Conservation (phyloP, 1,140 invertebrate species). For the Megathymus violae region DNA sequence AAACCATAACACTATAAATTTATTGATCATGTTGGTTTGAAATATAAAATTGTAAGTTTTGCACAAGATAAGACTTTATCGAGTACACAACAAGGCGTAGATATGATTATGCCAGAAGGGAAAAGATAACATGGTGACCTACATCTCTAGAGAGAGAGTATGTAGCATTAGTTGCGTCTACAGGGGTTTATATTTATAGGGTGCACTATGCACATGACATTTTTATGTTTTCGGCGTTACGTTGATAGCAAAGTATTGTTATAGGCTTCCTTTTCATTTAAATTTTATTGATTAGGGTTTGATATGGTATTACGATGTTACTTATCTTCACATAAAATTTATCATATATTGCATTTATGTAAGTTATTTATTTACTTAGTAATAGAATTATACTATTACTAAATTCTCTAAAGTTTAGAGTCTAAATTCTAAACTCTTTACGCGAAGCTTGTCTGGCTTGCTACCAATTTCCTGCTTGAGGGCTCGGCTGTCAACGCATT, state of each 20-base stretch:
- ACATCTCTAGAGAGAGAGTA: conserved; percentile 78
- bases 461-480: no score
- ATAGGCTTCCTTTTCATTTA: conserved; percentile 61
- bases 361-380: no score
- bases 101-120: conserved; percentile 49
- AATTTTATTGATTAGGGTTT: conserved; percentile 26
- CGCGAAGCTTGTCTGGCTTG: no score
- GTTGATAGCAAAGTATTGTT: conserved; percentile 61
- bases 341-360: no score
- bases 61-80: conserved; percentile 51
- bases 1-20: conserved; percentile 32
- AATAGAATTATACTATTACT: no score
- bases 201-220: conserved; percentile 81
- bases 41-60: conserved; percentile 2
- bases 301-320: conserved; percentile 5
- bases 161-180: conserved; percentile 69
- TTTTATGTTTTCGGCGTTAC: conserved; percentile 79
- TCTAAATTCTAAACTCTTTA: no score
- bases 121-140: conserved; percentile 71
- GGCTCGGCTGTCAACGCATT: no score
- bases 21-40: conserved; percentile 2
- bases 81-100: conserved; percentile 48
- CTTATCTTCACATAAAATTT: no score
- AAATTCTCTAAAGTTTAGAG: no score
- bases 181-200: conserved; percentile 81